Evolutionary conservation across 2,888 invertebrate genomes (phyloP).

Genomic region (Drosophila diplacantha): DNA sequence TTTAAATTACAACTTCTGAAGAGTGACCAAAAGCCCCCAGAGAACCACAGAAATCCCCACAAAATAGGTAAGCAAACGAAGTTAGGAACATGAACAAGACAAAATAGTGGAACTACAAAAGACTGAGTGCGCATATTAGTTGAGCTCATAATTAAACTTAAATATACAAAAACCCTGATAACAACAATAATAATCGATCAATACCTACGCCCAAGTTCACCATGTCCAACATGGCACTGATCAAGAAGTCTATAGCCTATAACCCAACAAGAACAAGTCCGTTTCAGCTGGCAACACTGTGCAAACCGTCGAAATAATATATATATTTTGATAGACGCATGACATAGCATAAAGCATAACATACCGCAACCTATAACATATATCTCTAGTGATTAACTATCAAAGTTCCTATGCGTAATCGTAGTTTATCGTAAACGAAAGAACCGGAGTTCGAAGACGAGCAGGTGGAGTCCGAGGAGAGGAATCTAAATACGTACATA

Average conservation of each 20-base stretch:
- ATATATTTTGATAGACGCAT: slow-evolving; percentile 61
- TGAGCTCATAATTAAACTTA: slow-evolving; percentile 71
- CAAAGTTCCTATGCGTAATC: slow-evolving; percentile 76
- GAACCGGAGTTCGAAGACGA: slow-evolving; percentile 18
- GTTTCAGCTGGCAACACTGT: slow-evolving; percentile 70
- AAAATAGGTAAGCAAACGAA: slow-evolving; percentile 24
- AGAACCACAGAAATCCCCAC: slow-evolving; percentile 19
- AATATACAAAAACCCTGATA: slow-evolving; percentile 27
- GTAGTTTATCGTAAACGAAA: slow-evolving; percentile 60
- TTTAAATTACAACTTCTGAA: not conserved
- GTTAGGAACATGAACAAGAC: slow-evolving; percentile 58
- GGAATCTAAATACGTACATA: slow-evolving; percentile 71
- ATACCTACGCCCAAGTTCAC: slow-evolving; percentile 20
- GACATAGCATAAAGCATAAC: slow-evolving; percentile 38
- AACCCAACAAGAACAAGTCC: slow-evolving; percentile 64
- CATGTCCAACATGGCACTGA: slow-evolving; percentile 38
- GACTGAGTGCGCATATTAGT: slow-evolving; percentile 76
- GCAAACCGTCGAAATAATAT: slow-evolving; percentile 43
- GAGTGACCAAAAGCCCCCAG: slow-evolving; percentile 2
- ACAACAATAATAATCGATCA: slow-evolving; percentile 28
- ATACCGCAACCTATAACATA: slow-evolving; percentile 52
- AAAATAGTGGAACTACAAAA: slow-evolving; percentile 74
- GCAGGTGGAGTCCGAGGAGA: slow-evolving; percentile 45
- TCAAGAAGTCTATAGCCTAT: slow-evolving; percentile 27
- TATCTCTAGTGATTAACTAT: slow-evolving; percentile 75